Conservation (phyloP, 2,888 invertebrate species). For the Drosophila ochracea region DNA sequence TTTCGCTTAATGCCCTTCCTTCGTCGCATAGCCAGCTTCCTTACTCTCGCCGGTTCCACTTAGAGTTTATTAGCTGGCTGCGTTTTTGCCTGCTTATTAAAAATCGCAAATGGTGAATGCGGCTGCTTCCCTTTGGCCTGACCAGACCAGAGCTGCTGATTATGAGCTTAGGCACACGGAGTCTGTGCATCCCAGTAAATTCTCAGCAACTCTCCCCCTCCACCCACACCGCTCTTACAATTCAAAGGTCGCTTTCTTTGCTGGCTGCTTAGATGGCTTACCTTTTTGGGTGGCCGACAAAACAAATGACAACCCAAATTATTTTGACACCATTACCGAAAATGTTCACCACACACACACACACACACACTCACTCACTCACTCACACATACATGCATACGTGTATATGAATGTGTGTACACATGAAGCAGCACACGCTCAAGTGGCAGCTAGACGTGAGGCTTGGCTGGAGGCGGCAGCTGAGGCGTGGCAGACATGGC, state of each 20-base stretch:
- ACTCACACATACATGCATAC: conserved; percentile 9
- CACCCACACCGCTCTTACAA: not conserved
- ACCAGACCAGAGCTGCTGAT: conserved; percentile 37
- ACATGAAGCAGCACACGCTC: conserved; percentile 26
- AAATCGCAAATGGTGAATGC: conserved; percentile 55
- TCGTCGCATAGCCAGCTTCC: not conserved
- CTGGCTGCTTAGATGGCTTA: conserved; percentile 45
- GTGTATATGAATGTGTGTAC: not conserved
- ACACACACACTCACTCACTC: conserved; percentile 8
- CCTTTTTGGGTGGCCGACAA: conserved; percentile 56
- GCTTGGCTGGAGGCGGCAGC: conserved; percentile 26
- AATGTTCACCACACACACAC: conserved; percentile 46
- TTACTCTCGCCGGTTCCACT: conserved; percentile 11
- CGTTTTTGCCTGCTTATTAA: conserved; percentile 56
- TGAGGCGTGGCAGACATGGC: conserved; percentile 65
- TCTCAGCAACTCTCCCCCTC: not conserved
- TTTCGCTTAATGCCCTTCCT: not conserved
- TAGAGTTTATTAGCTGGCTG: conserved; percentile 53
- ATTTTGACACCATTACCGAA: conserved; percentile 79
- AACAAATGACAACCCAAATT: conserved; percentile 76
- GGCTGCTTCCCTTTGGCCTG: conserved; percentile 18
- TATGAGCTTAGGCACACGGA: conserved; percentile 47
- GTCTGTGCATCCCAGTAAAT: conserved; percentile 8
- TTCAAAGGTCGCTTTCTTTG: not conserved
- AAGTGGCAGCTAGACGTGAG: conserved; percentile 57